Evolutionary conservation across 2,113 vertebrate genomes (phyloP).

Genomic region (Herpailurus yagouaroundi): DNA sequence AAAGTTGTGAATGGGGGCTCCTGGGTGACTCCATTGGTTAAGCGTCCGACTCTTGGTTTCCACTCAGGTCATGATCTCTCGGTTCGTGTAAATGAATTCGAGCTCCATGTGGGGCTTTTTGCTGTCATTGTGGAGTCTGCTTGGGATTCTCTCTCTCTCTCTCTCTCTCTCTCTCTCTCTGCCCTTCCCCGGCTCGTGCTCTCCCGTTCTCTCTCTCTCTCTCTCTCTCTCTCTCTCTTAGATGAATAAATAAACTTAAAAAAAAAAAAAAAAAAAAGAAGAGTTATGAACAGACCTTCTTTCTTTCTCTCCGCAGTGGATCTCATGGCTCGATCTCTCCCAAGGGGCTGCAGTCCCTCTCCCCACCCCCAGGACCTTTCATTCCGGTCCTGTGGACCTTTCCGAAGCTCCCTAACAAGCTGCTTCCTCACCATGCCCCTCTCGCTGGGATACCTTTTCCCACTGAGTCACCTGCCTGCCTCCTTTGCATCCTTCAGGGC

Average conservation of each 20-base stretch:
- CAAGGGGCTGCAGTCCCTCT: no score
- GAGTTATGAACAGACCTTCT: background rate
- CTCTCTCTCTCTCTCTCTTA: background rate
- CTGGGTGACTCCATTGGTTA: background rate
- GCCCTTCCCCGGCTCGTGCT: background rate
- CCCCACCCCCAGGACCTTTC: background rate
- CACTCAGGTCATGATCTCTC: background rate
- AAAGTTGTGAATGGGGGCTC: background rate
- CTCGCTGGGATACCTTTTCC: background rate
- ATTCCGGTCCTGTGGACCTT: rapidly evolving
- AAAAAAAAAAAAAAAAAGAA: background rate
- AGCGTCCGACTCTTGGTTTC: background rate
- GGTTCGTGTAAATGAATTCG: background rate
- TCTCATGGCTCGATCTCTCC: background rate
- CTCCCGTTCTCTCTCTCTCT: background rate
- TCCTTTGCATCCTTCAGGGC: background rate
- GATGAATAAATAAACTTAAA: no score
- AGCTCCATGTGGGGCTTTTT: background rate
- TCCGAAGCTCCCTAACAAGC: background rate
- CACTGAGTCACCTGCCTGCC: background rate
- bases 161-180: background rate
- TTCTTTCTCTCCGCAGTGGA: rapidly evolving
- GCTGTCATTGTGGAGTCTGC: background rate
- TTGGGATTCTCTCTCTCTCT: background rate
- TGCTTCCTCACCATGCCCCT: background rate